Evolutionary conservation across 2,113 vertebrate genomes (phyloP).

Genomic region (Amazona vittata): DNA sequence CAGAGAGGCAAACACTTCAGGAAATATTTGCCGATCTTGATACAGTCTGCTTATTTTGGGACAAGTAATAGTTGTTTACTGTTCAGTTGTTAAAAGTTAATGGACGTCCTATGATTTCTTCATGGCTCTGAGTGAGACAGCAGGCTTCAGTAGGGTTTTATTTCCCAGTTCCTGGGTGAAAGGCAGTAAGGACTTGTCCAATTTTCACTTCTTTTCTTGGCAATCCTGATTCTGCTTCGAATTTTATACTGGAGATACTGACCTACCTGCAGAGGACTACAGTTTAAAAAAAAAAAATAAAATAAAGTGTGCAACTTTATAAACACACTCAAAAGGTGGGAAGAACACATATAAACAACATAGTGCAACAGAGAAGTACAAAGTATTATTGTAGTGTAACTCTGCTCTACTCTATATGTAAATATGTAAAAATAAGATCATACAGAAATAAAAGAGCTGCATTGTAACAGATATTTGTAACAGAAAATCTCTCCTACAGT

Average conservation of each 20-base stretch:
- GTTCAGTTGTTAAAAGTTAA: background rate
- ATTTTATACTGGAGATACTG: conserved; percentile 39
- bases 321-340: background rate
- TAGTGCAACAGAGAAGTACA: background rate
- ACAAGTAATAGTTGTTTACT: conserved; percentile 24
- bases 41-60: background rate
- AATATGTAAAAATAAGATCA: background rate
- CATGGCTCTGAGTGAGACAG: conserved; percentile 14
- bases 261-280: conserved; percentile 56
- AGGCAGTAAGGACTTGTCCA: conserved; percentile 15
- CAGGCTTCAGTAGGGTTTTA: conserved; percentile 35
- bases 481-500: background rate
- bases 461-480: background rate
- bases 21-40: background rate
- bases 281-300: conserved; percentile 42
- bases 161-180: background rate
- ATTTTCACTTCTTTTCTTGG: conserved; percentile 56
- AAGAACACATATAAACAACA: background rate
- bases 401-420: background rate
- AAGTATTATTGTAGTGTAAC: background rate
- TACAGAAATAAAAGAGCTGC: background rate
- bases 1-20: background rate
- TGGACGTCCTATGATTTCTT: conserved; percentile 46
- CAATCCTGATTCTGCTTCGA: conserved; percentile 54
- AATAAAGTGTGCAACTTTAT: conserved; percentile 10